Percentiles rank a stretch among this genome's conserved stretches.
These are phyloP conservation scores for Pseudococcus jackbeardsleyi DNA, from an alignment of 2,888 invertebrate species.

Conservation along the genomic window DNA sequence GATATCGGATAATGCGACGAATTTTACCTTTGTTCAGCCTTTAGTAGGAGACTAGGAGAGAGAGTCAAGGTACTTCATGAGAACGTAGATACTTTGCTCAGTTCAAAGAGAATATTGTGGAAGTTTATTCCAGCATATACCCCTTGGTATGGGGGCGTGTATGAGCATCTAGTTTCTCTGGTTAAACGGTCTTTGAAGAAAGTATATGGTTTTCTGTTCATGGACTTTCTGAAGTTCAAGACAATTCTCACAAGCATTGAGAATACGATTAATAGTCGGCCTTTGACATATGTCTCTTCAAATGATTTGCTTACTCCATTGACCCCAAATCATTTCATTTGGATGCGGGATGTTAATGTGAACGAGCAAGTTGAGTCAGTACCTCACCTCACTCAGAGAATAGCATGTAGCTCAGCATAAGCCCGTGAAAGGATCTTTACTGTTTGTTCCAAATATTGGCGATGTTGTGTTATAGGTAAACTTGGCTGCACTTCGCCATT, in stretches of 20 bases:
- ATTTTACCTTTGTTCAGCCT: neutral
- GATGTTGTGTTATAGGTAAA: neutral
- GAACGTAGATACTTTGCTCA: neutral
- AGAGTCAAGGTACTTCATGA: neutral
- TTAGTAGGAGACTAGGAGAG: neutral
- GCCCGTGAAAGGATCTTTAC: neutral
- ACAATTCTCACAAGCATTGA: neutral
- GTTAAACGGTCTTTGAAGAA: neutral
- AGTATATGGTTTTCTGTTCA: neutral
- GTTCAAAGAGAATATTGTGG: neutral
- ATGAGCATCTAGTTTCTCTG: neutral
- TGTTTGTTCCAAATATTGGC: neutral
- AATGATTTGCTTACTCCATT: neutral
- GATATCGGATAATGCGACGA: neutral
- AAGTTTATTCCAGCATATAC: neutral
- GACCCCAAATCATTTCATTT: neutral
- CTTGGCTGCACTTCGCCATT: too few relatives aligned
- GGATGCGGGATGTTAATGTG: neutral
- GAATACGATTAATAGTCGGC: neutral
- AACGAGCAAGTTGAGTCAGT: neutral
- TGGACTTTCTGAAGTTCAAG: neutral
- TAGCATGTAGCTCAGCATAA: neutral
- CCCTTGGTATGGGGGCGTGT: neutral
- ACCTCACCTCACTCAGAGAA: neutral
- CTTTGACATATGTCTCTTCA: neutral